phyloP scores from a whole-genome alignment of 1,140 invertebrate species.

The Eurosta solidaginis region DNA sequence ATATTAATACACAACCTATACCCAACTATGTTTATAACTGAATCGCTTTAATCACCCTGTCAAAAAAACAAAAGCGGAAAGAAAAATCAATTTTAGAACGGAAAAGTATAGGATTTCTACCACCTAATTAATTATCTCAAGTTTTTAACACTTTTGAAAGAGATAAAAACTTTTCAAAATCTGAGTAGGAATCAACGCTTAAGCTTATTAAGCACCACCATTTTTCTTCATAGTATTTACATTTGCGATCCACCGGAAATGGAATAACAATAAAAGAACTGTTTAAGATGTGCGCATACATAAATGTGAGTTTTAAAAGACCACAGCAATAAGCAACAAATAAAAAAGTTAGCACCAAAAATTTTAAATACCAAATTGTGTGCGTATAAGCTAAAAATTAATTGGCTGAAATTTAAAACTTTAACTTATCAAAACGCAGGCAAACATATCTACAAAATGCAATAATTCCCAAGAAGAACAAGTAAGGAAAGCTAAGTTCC shows the following conservation, averaged over 20 bases:
- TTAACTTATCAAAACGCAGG: conserved; percentile 13
- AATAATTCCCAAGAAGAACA: too few relatives aligned
- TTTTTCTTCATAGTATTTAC: background rate
- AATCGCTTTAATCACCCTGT: too few relatives aligned
- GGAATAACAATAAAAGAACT: too few relatives aligned
- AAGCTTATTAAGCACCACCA: background rate
- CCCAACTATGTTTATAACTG: too few relatives aligned
- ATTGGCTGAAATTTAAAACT: conserved; percentile 30
- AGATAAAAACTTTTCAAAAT: background rate
- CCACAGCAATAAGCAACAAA: background rate
- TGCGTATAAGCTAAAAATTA: background rate
- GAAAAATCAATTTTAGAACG: background rate
- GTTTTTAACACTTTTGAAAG: conserved; percentile 6
- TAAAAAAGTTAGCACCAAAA: background rate
- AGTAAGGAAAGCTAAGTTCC: too few relatives aligned
- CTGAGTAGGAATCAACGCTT: background rate
- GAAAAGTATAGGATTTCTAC: background rate
- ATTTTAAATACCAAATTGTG: background rate
- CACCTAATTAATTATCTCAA: conserved; percentile 19
- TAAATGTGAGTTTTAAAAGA: background rate
- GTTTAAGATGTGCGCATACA: too few relatives aligned
- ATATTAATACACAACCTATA: too few relatives aligned
- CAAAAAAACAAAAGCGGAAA: background rate
- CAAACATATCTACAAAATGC: background rate
- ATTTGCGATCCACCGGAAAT: conserved; percentile 5